Conservation (phyloP, 2,888 invertebrate genomes). For the Chouioia cunea region DNA sequence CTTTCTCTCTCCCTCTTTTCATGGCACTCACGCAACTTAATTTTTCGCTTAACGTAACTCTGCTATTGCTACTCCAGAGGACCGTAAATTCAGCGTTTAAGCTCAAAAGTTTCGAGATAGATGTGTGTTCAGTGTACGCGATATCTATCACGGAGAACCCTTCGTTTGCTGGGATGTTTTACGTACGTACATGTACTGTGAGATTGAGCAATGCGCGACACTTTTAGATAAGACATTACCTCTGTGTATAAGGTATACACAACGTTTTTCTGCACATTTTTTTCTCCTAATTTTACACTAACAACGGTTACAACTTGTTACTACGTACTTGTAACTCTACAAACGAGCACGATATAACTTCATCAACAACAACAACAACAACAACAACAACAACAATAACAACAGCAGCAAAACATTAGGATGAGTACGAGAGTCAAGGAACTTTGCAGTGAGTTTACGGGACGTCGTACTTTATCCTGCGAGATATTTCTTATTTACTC, state of each 20-base stretch:
- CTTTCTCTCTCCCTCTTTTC: not conserved
- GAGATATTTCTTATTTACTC: constrained; percentile 48
- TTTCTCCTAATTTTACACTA: not conserved
- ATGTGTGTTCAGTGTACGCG: not conserved
- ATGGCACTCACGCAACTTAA: not conserved
- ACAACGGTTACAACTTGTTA: too few species aligned
- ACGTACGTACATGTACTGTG: too few species aligned
- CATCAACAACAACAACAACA: too few species aligned
- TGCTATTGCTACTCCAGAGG: constrained; percentile 16
- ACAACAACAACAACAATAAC: too few species aligned
- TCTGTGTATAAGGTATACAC: too few species aligned
- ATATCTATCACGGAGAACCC: too few species aligned
- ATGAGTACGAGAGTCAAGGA: constrained; percentile 39
- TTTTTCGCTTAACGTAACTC: constrained; percentile 38
- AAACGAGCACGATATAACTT: too few species aligned
- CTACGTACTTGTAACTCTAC: too few species aligned
- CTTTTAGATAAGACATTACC: too few species aligned
- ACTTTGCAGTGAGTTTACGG: constrained; percentile 28
- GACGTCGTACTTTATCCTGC: constrained; percentile 21
- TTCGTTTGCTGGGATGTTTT: too few species aligned
- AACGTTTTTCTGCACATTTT: not conserved
- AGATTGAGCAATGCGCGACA: too few species aligned
- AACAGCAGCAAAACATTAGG: too few species aligned
- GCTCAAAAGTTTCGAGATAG: constrained; percentile 6
- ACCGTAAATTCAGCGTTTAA: constrained; percentile 30